Evolutionary conservation across 2,113 vertebrate genomes (phyloP), one percentile per base, ranked within the genome.

Genomic region (Tragelaphus buxtoni): DNA sequence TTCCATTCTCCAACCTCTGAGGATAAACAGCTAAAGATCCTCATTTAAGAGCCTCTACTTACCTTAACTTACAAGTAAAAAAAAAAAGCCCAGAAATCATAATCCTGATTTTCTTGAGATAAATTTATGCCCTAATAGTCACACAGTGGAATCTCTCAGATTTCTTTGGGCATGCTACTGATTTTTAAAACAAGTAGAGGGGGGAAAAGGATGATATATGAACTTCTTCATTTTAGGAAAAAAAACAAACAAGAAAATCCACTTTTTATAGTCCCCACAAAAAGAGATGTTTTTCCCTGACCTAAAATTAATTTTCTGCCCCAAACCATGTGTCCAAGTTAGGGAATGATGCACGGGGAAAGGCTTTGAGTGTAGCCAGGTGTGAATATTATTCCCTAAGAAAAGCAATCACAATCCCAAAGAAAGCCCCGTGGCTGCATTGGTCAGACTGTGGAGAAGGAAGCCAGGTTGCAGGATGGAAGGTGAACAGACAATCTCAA

Each of bases 1-100:
- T 16, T 88, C 63, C 16, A 12, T 84, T 94, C 22, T 79, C 56
- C 26, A 94, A 60, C 1, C 13, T 47, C 88, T 76, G 20, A 84
- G 45, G 58, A 83, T 51, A 83, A 84, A 87, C 3, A 83, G 76
- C n/a, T 35, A 58, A 18, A 32, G 24, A 35, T n/a, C n/a, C 60
- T 95, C 85, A 88, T 24, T 16, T 89, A 42, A 90, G 14, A 87
- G 76, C 58, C 32, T 90, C 56, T 88, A 88, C 28, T 85, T 88
- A 95, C 28, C 53, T 93, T 88, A 82, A 85, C 10, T 85, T 32
- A 61, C 65, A 95, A 87, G 90, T 10, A 16, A 53, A 39, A 47
- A 83, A 76, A 81, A 72, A 82, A 95, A 81, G 26, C 45, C 65
- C 39, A 74, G 20, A 81, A 90, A 87, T 39, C 17, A 85, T 32